Conservation (phyloP, 1,140 invertebrate species). For the Lutraria rhynchaena region DNA sequence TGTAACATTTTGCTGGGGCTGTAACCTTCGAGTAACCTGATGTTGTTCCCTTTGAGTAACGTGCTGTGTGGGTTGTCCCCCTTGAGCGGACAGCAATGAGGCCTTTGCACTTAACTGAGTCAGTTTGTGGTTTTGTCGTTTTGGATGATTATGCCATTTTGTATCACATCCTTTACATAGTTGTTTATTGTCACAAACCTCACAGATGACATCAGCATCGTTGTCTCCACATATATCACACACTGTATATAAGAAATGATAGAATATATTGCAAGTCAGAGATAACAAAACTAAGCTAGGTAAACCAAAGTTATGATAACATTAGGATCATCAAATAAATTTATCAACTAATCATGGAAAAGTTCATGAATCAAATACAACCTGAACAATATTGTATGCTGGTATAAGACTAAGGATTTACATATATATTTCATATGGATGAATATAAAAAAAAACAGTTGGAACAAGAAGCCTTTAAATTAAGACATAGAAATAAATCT, state of each 20-base stretch:
- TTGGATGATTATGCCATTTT: conserved; percentile 74
- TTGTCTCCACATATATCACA: conserved; percentile 72
- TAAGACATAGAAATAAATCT: no score
- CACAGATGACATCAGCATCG: conserved; percentile 61
- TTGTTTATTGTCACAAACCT: conserved; percentile 63
- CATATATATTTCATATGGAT: no score
- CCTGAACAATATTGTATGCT: no score
- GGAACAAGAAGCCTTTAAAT: no score
- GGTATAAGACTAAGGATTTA: no score
- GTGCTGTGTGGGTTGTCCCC: no score
- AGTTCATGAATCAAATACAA: no score
- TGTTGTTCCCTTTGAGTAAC: no score
- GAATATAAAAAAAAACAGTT: no score
- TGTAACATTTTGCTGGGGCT: no score
- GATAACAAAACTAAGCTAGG: not conserved
- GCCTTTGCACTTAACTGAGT: not conserved
- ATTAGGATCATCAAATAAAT: not conserved
- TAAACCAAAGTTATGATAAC: not conserved
- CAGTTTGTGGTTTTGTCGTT: conserved; percentile 62
- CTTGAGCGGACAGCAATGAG: not conserved
- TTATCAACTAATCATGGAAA: not conserved
- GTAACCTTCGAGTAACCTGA: no score
- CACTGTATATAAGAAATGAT: conserved; percentile 56
- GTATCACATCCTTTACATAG: conserved; percentile 67
- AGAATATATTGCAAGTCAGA: not conserved